Evolutionary conservation across 2,113 vertebrate genomes (phyloP), one percentile per base, ranked within the genome.

Genomic region (Datnioides undecimradiatus): DNA sequence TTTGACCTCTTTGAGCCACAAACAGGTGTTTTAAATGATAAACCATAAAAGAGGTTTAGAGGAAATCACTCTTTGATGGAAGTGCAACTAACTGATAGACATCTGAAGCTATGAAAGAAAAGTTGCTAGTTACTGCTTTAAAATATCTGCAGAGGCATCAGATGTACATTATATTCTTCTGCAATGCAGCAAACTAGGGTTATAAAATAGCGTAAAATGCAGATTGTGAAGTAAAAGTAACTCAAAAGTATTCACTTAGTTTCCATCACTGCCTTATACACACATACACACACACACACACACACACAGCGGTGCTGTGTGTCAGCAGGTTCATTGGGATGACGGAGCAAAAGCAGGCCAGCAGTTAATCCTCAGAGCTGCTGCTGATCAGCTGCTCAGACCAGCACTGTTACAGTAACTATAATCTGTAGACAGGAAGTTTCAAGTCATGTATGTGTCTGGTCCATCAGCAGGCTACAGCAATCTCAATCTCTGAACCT

Each of bases 281-380:
- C 4, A 36, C 41, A 40, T 25, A 68, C 14, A 1, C 7, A 13
- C n/a, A n/a, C 43, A n/a, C 21, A 25, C 19, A 23, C 4, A 36
- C 41, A 40, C 33, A 68, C 14, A 1, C 7, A 13, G 34, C 19
- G 49, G 33, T 31, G 6, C 59, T 21, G 66, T 40, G 36, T 48
- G 73, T 80, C 78, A 79, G 65, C 36, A 52, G 6, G 66, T 76
- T 82, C 48, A 68, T 1, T 8, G 6, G 29, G 48, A 31, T 58
- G 59, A 49, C 16, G 8, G 19, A 49, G 82, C 31, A 21, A 38
- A 64, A 78, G 16, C 64, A 55, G 52, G 23, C 49, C 68, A 27
- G 59, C 31, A 45, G 74, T 55, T 54, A 69, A 87, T 84, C 65
- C 63, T 48, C 45, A 19, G 19, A 68, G 25, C 60, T 64, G 57